A percentile compares a stretch with the other conserved stretches of the same genome.
These are phyloP conservation scores for Petromus typicus DNA, from an alignment of 2,113 vertebrate genomes.

Conservation along the genomic window DNA sequence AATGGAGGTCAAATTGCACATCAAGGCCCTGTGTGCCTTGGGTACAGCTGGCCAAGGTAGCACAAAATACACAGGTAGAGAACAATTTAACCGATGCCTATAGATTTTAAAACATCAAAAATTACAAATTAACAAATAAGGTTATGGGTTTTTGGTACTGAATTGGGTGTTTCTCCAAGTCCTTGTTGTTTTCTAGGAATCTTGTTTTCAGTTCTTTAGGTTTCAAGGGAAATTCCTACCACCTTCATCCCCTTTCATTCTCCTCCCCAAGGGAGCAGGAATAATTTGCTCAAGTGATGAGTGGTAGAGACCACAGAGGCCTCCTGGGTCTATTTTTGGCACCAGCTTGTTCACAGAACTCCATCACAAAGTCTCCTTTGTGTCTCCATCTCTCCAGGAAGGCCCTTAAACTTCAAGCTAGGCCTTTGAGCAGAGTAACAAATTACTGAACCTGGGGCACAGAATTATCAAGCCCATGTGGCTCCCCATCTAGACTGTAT, in stretches of 20 bases:
- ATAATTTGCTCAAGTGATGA: not conserved
- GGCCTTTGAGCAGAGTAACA: not conserved
- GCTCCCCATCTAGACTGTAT: not conserved
- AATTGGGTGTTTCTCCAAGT: not conserved
- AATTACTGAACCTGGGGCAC: not conserved
- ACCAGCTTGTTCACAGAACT: not conserved
- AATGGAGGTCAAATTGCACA: fast-evolving
- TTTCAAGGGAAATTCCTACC: conserved; percentile 3
- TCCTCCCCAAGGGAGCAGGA: not conserved
- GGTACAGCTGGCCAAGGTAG: not conserved
- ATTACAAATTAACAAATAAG: not conserved
- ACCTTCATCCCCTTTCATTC: not conserved
- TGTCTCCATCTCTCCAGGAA: not conserved
- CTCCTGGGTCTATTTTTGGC: not conserved
- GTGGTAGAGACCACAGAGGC: not conserved
- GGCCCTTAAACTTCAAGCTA: not conserved
- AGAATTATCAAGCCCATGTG: not conserved
- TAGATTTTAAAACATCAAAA: not conserved
- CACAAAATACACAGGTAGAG: not conserved
- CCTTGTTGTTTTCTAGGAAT: not conserved
- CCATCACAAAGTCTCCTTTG: not conserved
- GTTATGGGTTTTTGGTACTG: not conserved
- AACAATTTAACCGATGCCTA: not conserved
- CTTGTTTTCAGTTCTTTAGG: not conserved
- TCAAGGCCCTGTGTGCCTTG: not conserved